These are phyloP conservation scores for Hippocampus abdominalis DNA, from an alignment of 2,113 vertebrate species.

Conservation along the genomic window DNA sequence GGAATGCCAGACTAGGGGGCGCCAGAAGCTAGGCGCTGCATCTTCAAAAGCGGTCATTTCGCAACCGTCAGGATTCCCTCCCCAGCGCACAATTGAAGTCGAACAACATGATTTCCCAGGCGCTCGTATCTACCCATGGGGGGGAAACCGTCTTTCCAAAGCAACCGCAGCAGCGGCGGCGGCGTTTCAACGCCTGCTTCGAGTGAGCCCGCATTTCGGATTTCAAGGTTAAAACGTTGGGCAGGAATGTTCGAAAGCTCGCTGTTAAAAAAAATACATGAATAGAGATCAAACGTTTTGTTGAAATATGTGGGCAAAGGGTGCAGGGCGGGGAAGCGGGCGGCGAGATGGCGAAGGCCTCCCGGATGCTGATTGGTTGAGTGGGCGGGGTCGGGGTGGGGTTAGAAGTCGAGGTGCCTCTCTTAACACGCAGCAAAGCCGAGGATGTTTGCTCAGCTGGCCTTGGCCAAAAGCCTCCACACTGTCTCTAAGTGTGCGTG, in stretches of 20 bases:
- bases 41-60: too few species aligned
- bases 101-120: too few species aligned
- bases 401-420: conserved; percentile 45
- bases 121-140: too few species aligned
- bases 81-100: too few species aligned
- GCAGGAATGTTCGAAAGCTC: conserved; percentile 64
- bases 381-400: conserved; percentile 15
- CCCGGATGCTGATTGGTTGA: conserved; percentile 49
- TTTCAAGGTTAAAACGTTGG: conserved; percentile 71
- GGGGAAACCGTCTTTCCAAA: conserved; percentile 40
- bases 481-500: conserved; percentile 10
- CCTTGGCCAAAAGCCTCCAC: conserved; percentile 36
- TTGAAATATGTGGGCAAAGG: conserved; percentile 52
- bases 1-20: too few species aligned
- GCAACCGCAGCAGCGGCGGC: conserved; percentile 53
- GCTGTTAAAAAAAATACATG: conserved; percentile 57
- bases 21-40: too few species aligned
- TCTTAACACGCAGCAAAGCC: conserved; percentile 50
- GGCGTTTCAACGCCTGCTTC: conserved; percentile 36
- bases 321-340: conserved; percentile 33
- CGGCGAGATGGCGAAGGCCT: conserved; percentile 57
- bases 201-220: conserved; percentile 57
- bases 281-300: conserved; percentile 69
- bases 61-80: too few species aligned
- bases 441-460: conserved; percentile 78